Base-by-base conservation (phyloP, 2,113 vertebrate species). In the Hippolais icterina region DNA sequence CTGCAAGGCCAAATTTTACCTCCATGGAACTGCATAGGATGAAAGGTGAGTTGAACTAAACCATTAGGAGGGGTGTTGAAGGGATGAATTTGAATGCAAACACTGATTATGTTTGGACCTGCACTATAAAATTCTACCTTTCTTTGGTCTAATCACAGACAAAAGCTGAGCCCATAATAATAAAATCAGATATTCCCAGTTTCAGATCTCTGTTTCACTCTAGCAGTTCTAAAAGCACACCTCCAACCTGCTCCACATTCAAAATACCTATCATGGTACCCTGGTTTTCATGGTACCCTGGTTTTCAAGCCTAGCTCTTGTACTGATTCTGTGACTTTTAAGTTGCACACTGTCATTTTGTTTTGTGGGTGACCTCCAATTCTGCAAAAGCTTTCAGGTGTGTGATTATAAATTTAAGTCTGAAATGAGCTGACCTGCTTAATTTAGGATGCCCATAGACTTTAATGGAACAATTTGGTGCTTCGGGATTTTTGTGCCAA, bases 361-460 rank as follows among this genome's bases (percentile, higher is more conserved):
- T 47, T 94, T 83, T 65, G 90, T 23, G 6, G 56, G 69, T 84
- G 82, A 91, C 74, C 74, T 91, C 85, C 90, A 75, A 84, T 49
- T 64, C 54, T 63, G 52, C 74, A 82, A 75, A 94, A 42, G 59
- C 8, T 89, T 94, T 89, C 66, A 91, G 19, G n/a, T 75, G 35
- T 50, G 39, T 6, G 70, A 46, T n/a, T 74, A 50, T 12, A 84
- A 94, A 93, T 81, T 87, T 65, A 61, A 94, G 84, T 42, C 50
- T 71, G 77, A 74, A 87, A 81, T 53, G 64, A 84, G 82, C 60
- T 93, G 81, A 87, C 90, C 85, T 91, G 65, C 88, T 93, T 93
- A 94, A 93, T 78, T 75, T 35, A 61, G 39, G 60, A 66, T 87
- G 42, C 37, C 56, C 54, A 44, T 4, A 42, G 56, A 71, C 7